Evolutionary conservation across 35 echinoderm and acorn worm species (phyloP), one percentile per base, ranked within the genome.

Genomic region (Nesometra sesokonis): DNA sequence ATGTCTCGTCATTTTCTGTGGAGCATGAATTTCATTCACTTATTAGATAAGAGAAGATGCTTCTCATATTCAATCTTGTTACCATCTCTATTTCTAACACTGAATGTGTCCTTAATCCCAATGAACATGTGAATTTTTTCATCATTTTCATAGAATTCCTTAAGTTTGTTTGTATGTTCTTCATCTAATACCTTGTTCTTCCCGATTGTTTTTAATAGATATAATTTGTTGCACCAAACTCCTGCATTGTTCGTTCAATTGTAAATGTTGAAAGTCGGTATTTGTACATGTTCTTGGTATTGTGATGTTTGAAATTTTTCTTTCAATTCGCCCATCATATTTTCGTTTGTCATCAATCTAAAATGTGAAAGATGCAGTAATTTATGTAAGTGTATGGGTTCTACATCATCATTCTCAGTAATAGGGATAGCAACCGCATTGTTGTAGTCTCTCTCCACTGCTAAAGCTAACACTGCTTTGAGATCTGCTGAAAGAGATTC

Each of bases 211-310:
- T 78, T 78, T 3, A 78, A n/a, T n/a, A n/a, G n/a, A n/a, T n/a
- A n/a, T n/a, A n/a, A n/a, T n/a, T n/a, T n/a, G 77, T 31, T 9
- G 77, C 21, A 32, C 4, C 77, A 78, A 7, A 78, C 33, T 78
- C 77, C 77, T 78, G 23, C 0, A 78, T 78, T 78, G 77, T 78
- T 78, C 77, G 30, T 78, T 78, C 77, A 13, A 78, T 78, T 78
- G 0, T 9, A 32, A 78, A 78, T 31, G 77, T n/a, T n/a, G n/a
- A n/a, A n/a, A n/a, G 77, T 29, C 0, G 33, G 33, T 0, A 8
- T 23, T 78, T 31, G 33, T 78, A 78, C 33, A 11, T 78, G 77
- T 31, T 31, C 77, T 11, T 32, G 77, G 11, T 78, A 8, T 29
- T 13, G 33, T 31, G 0, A 78, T 31, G 30, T 78, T 23, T 78